Evolutionary conservation across 1,140 invertebrate genomes (phyloP), one percentile per base, ranked within the genome.

Genomic region (Homalodisca vitripennis): DNA sequence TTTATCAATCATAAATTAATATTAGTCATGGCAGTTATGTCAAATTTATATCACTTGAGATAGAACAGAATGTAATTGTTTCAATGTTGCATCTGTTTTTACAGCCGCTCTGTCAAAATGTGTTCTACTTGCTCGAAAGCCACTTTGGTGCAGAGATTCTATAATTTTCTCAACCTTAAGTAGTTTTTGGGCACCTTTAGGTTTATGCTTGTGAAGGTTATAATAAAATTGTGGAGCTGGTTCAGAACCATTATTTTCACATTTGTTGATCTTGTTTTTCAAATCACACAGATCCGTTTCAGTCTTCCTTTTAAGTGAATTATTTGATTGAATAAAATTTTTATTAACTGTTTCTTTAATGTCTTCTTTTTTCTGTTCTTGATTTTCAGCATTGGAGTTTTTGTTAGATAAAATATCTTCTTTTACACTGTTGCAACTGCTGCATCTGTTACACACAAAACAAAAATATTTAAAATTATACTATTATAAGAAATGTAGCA

Each of bases 41-140:
- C n/a, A n/a, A n/a, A n/a, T n/a, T n/a, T 41, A 60, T 27, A 2
- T 60, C 24, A 46, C 20, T 14, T 60, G 13, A 31, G 47, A 26
- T 62, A 68, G 2, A 26, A 46, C 51, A 60, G 1, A 10, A n/a
- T 57, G 41, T 12, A 57, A 62, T 13, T 74, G 62, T 32, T 3
- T 62, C 2, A 77, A 68, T 32, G 55, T 71, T 41, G 78, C 79
- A 74, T 75, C 75, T 10, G 80, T 82, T 68, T 79, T 75, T 6
- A 80, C 70, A 20, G 77, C 77, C 55, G 74, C 72, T 30, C 73
- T 71, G 57, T 80, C 78, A 72, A 81, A 82, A 69, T 81, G 79
- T 32, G 80, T 82, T 22, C 78, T 71, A 72, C 77, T 78, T 20
- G 78, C 78, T 70, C 76, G 65, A 65, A 75, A 78, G 12, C 78